A percentile compares a stretch with the other conserved stretches of the same genome.
Conservation (phyloP, 2,113 vertebrate genomes). For the Gadus macrocephalus region DNA sequence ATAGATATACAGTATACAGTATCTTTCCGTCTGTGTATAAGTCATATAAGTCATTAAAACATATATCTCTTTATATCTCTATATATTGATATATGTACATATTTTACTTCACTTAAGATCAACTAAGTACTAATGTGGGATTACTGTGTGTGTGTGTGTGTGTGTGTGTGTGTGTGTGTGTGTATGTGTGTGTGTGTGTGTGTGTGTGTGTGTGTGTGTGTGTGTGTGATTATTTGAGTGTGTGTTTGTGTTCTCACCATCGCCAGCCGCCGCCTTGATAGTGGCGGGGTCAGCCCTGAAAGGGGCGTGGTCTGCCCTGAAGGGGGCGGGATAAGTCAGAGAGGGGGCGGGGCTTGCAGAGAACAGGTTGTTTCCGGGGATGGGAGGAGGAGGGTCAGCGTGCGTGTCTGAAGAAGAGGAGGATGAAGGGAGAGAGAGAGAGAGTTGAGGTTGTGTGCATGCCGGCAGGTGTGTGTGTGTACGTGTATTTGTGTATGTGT, state of each 20-base stretch:
- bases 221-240: not conserved
- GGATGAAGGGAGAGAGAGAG: not conserved
- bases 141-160: not conserved
- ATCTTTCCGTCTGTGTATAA: conserved; percentile 5
- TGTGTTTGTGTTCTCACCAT: conserved; percentile 51
- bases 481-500: not conserved
- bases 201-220: not conserved
- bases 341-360: conserved; percentile 31
- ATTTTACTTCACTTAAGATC: no score
- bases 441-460: not conserved
- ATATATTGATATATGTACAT: not conserved
- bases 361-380: conserved; percentile 31
- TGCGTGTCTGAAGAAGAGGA: conserved; percentile 9
- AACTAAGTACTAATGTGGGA: not conserved
- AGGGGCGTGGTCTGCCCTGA: conserved; percentile 47
- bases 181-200: conserved; percentile 2
- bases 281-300: conserved; percentile 45
- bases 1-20: not conserved
- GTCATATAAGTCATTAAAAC: not conserved
- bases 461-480: no score
- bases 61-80: no score
- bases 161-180: not conserved
- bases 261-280: conserved; percentile 68
- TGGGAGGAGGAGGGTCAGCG: conserved; percentile 13
- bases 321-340: conserved; percentile 38